Percentiles rank a stretch among this genome's conserved stretches.
phyloP scores from a whole-genome alignment of 37 sponge, comb jelly and placozoan species.

The Ephydatia muelleri region DNA sequence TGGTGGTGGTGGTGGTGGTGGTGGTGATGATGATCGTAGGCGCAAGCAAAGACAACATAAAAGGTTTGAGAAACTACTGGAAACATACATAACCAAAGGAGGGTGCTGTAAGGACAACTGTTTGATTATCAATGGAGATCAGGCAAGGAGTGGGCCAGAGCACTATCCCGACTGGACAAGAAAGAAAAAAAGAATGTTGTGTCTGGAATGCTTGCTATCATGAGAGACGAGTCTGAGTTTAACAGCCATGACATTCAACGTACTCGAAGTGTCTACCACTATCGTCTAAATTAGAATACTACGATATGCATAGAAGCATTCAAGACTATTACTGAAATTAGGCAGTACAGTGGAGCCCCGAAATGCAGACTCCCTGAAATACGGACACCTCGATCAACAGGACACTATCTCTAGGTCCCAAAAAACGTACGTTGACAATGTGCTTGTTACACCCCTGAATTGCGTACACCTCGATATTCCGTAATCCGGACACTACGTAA shows the following conservation, averaged over 20 bases:
- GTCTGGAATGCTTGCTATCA: background rate
- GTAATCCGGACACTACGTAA: no score
- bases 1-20: background rate
- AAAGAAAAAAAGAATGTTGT: background rate
- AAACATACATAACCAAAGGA: background rate
- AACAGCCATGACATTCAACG: background rate
- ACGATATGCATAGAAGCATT: background rate
- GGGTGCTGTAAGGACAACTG: background rate
- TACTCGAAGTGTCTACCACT: background rate
- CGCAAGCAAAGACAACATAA: background rate
- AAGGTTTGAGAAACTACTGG: background rate
- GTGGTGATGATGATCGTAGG: background rate
- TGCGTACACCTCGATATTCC: no score
- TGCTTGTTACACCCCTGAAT: no score
- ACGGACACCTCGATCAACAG: no score
- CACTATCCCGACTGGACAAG: background rate
- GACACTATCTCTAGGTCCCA: no score
- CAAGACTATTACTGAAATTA: background rate
- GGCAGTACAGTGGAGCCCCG: no score
- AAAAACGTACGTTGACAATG: no score
- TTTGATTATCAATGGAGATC: background rate
- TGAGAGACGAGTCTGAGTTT: background rate
- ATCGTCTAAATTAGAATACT: background rate
- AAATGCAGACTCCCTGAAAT: no score
- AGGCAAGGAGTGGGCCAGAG: background rate